Conservation (phyloP, 2,888 invertebrate species). For the Dasysyrphus tricinctus region DNA sequence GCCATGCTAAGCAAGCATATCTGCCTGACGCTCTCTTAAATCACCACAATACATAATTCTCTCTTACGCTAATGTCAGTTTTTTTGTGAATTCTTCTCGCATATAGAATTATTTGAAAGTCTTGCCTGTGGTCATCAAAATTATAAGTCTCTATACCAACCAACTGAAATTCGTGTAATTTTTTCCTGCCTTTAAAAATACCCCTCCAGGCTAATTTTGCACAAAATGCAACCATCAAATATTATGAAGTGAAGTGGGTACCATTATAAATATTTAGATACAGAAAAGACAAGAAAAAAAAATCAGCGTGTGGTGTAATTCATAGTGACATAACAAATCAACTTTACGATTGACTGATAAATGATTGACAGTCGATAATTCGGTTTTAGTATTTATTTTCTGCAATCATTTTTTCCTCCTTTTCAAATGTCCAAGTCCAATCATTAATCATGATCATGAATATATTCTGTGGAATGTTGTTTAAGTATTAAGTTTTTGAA, state of each 20-base stretch:
- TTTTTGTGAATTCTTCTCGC: too few species aligned
- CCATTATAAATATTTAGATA: constrained; percentile 12
- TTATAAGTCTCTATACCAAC: not conserved
- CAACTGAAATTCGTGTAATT: not conserved
- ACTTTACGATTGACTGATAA: constrained; percentile 38
- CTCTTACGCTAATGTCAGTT: too few species aligned
- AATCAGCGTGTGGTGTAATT: constrained; percentile 3
- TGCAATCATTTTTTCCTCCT: not conserved
- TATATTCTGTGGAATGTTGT: not conserved
- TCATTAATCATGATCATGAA: constrained; percentile 55
- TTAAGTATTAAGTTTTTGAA: not conserved
- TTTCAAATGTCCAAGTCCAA: not conserved
- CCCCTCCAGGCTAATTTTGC: not conserved
- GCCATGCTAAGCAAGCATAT: too few species aligned
- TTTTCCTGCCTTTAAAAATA: not conserved
- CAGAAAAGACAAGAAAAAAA: not conserved
- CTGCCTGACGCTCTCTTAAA: too few species aligned
- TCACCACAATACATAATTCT: too few species aligned
- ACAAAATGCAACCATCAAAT: constrained; percentile 8
- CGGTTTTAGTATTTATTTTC: not conserved
- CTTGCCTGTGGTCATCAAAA: not conserved
- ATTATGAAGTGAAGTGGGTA: constrained; percentile 27
- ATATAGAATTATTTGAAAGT: not conserved
- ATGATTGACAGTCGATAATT: constrained; percentile 55
- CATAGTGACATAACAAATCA: constrained; percentile 39